A percentile compares a stretch with the other conserved stretches of the same genome.
phyloP scores from a whole-genome alignment of 2,888 invertebrate species.

The Drosophila neutralis region DNA sequence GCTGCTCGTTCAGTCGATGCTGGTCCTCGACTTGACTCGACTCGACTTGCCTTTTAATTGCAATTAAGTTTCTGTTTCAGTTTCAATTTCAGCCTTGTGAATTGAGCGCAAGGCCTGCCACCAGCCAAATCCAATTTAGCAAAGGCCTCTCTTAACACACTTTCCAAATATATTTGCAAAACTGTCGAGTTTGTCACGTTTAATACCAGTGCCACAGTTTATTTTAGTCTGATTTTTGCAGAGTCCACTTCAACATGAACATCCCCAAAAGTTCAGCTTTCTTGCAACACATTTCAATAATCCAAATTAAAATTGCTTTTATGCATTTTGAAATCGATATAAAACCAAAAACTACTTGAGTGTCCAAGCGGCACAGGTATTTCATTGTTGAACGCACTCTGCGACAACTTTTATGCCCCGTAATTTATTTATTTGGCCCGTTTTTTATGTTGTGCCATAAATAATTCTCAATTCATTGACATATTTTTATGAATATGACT shows the following conservation, averaged over 20 bases:
- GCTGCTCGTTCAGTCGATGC: conserved; percentile 11
- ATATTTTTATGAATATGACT: conserved; percentile 81
- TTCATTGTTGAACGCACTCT: conserved; percentile 1
- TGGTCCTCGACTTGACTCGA: conserved; percentile 40
- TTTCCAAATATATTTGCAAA: conserved; percentile 19
- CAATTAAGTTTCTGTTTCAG: conserved; percentile 71
- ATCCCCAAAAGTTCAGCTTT: neutral
- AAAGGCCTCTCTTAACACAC: conserved; percentile 45
- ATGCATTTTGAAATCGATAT: neutral
- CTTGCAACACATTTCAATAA: conserved; percentile 14
- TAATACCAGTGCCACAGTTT: conserved; percentile 3
- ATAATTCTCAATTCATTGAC: conserved; percentile 80
- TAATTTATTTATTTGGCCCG: conserved; percentile 63
- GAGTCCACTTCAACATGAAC: neutral
- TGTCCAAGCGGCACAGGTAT: conserved; percentile 18
- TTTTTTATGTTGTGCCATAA: conserved; percentile 62
- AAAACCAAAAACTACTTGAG: neutral
- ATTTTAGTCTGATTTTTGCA: neutral
- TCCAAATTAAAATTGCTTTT: neutral
- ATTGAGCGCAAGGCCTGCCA: conserved; percentile 55
- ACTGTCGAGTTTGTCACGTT: conserved; percentile 26
- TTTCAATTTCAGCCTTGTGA: conserved; percentile 56
- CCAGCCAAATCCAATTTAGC: conserved; percentile 53
- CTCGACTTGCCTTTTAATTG: conserved; percentile 61
- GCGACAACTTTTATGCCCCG: conserved; percentile 12